A percentile compares a stretch with the other conserved stretches of the same genome.
Evolutionary conservation across 2,888 invertebrate species (phyloP).

Genomic region (Papilio elwesi): DNA sequence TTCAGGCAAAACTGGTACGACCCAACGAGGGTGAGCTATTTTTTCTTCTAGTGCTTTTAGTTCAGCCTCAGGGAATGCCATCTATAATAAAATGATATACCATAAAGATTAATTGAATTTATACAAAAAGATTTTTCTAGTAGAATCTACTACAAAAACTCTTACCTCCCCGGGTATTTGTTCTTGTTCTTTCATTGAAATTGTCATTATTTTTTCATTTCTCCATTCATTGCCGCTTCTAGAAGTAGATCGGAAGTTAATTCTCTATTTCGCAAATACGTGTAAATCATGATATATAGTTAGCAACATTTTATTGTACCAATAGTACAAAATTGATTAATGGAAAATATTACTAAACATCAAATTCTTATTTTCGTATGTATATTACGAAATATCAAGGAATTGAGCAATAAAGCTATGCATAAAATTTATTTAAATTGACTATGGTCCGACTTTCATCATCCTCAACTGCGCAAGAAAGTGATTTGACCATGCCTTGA

Average conservation of each 20-base stretch:
- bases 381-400: background rate
- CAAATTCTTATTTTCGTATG: background rate
- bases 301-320: slow-evolving; percentile 5
- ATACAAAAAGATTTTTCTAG: background rate
- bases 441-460: background rate
- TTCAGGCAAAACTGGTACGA: slow-evolving; percentile 97
- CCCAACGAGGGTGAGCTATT: slow-evolving; percentile 98
- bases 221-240: slow-evolving; percentile 71
- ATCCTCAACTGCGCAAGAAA: slow-evolving; percentile 2
- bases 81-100: slow-evolving; percentile 54
- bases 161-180: slow-evolving; percentile 80
- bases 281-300: background rate
- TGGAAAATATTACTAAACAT: background rate
- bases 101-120: background rate
- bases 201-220: slow-evolving; percentile 79
- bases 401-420: background rate
- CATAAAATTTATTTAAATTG: background rate
- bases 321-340: background rate
- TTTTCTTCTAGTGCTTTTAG: slow-evolving; percentile 96
- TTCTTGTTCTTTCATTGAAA: slow-evolving; percentile 82
- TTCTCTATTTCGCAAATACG: background rate
- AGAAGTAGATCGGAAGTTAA: slow-evolving; percentile 45
- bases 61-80: slow-evolving; percentile 92
- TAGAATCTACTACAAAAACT: slow-evolving; percentile 26
- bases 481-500: background rate